Base-by-base conservation (phyloP, 2,888 invertebrate species). In the Eupithecia subfuscata region DNA sequence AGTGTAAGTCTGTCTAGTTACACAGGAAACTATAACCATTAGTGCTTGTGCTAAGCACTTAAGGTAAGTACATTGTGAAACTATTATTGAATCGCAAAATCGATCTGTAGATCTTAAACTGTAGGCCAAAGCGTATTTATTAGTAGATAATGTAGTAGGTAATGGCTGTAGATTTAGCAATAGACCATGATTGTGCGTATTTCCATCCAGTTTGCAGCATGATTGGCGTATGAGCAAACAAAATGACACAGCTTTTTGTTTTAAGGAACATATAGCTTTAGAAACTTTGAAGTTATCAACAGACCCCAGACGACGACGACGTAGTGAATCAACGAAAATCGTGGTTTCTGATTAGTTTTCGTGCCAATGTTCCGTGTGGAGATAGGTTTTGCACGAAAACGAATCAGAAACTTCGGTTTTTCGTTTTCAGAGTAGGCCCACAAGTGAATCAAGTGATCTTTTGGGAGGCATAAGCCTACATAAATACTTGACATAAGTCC, bases 21-120 rank as follows among this genome's bases (percentile, higher is more conserved):
- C 22, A 75, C 68, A 71, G 75, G 75, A 75, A 75, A 69, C 69
- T 37, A 52, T 68, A 70, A 71, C n/a, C 60, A 68, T 45, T 68
- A 75, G 37, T 7, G 60, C 2, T 25, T 37, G 69, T 65, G n/a
- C 56, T 48, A 65, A 48, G 43, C 64, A 65, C 67, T 74, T 67
- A 45, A 65, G 30, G 34, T 37, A 37, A 37, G 37, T 22, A 56
- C 30, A 64, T 65, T 65, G 43, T 16, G 64, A 72, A 72, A 65
- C 34, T 25, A 14, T 9, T 34, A 52, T 67, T 34, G 48, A 72
- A 60, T 70, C 30, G 3, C 14, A 40, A 40, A 72, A 65, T 56
- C 25, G 22, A 40, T 72, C 22, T 72, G 52, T 74, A n/a, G 65
- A 65, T 65, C 60, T 64, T 9, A 9, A 30, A 16, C 25, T 63